Conservation (phyloP, 2,113 vertebrate species). For the Silurus meridionalis region DNA sequence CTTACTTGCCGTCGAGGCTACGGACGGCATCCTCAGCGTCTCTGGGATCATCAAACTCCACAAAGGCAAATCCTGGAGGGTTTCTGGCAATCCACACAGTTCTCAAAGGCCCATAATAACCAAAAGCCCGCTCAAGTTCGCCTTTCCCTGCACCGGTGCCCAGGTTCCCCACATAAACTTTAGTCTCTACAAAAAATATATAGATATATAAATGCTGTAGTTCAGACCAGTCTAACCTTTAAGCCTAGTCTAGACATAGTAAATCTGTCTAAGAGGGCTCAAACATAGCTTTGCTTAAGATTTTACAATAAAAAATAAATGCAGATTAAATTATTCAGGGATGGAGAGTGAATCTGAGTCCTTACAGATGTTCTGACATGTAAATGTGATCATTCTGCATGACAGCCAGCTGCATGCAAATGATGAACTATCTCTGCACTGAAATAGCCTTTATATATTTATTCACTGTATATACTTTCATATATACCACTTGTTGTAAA, state of each 20-base stretch:
- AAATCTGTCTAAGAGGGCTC: background rate
- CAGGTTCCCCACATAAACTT: constrained; percentile 87
- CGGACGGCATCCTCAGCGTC: constrained; percentile 81
- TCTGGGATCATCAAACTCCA: constrained; percentile 82
- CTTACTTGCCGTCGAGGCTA: constrained; percentile 84
- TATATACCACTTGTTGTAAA: no score
- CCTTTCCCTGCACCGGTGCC: constrained; percentile 86
- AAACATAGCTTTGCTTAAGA: background rate
- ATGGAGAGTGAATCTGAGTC: background rate
- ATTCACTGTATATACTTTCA: no score
- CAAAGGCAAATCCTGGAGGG: constrained; percentile 86
- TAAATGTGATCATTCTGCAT: background rate
- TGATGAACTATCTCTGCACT: no score
- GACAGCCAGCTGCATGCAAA: background rate
- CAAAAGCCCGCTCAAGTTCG: constrained; percentile 85
- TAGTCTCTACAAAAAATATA: constrained; percentile 73
- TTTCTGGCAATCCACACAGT: constrained; percentile 90
- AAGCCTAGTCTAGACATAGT: background rate
- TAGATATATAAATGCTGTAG: background rate
- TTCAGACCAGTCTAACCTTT: background rate
- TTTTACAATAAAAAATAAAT: background rate
- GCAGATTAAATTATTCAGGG: background rate
- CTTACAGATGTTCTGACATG: background rate
- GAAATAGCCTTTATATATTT: no score
- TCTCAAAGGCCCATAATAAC: constrained; percentile 85